Base-by-base conservation (phyloP, 2,113 vertebrate species). In the Epinephelus cyanopodus region DNA sequence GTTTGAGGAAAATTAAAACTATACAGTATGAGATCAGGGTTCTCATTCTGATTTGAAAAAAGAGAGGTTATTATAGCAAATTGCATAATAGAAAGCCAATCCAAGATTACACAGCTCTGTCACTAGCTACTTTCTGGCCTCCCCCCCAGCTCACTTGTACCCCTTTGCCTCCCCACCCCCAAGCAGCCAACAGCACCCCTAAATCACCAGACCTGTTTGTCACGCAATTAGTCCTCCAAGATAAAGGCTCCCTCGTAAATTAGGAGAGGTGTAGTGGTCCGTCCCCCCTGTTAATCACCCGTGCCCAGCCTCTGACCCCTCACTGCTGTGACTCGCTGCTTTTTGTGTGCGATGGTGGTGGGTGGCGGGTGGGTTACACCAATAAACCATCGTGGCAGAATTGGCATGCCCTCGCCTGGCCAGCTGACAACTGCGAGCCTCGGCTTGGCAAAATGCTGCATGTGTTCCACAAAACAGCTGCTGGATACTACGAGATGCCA, bases 201-300 rank as follows among this genome's bases (percentile, higher is more conserved):
- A 83, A 93, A 86, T 86, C 91, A 69, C 84, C 64, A 42, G 83
- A 81, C 84, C 82, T 77, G 89, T 92, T 94, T 93, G 82, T 89
- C 87, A 90, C 79, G 89, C 90, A 94, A 94, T 95, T 94, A 96
- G 91, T 83, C 91, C 74, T 88, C 70, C 72, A n/a, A 33, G 19
- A 92, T 91, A 85, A 90, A 93, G 88, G 84, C 82, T 63, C 60
- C 71, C 77, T 89, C 85, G 10, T 83, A 90, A 91, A 72, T 93
- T 93, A 89, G 88, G 83, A 74, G 82, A 91, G 83, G 82, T 87
- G 89, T 86, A 90, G 80, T 66, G 45, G 33, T 53, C 77, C 71
- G 76, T 76, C 90, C 89, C 89, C 72, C 79, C 72, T 87, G 84
- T 94, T 92, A 92, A 77, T 92, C 90, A 92, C 66, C 81, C 69